Base-by-base conservation (phyloP, 23 tunicate species). In the Halocynthia roretzi region DNA sequence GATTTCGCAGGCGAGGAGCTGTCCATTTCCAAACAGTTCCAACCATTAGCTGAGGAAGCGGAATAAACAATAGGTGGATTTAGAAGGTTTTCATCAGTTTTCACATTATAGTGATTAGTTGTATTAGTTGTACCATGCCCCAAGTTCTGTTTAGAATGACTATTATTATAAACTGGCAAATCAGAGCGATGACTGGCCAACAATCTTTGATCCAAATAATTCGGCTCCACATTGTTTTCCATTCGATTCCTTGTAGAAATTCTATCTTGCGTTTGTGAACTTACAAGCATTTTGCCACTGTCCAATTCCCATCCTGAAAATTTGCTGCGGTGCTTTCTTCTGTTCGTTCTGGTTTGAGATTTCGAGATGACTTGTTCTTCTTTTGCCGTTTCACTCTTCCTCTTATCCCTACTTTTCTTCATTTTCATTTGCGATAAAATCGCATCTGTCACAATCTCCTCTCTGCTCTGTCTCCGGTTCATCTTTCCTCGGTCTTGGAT, bases 391-490 rank as follows among this genome's bases (percentile, higher is more conserved):
- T 65, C 49, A 11, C 31, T 65, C 31, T 9, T 48, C 49, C 22
- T 11, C 10, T 65, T 65, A 48, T 15, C 31, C 31, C 18, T 15
- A 20, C 18, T 44, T 20, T 65, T 65, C 31, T 71, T 71, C 56
- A 56, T 10, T 49, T 71, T 56, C 78, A 74, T 20, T 74, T 74
- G 78, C 4, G 78, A 74, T 10, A 74, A 6, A 0, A 74, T 44
- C 31, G 78, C 78, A 21, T 62, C 78, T 18, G 78, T 74, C 22
- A 74, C 78, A 18, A 74, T 74, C 18, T 74, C 78, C 52, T 74
- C 78, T 6, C 78, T 74, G 21, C 78, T 74, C 78, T 54, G 55
- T 6, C 78, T 54, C 21, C 78, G 17, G 31, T 64, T 50, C 23
- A 22, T 54, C 8, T 17, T 12, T 0, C n/a, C 22, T 8, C 40